phyloP scores from a whole-genome alignment of 2,888 invertebrate genomes.

The Cybosia mesomella region DNA sequence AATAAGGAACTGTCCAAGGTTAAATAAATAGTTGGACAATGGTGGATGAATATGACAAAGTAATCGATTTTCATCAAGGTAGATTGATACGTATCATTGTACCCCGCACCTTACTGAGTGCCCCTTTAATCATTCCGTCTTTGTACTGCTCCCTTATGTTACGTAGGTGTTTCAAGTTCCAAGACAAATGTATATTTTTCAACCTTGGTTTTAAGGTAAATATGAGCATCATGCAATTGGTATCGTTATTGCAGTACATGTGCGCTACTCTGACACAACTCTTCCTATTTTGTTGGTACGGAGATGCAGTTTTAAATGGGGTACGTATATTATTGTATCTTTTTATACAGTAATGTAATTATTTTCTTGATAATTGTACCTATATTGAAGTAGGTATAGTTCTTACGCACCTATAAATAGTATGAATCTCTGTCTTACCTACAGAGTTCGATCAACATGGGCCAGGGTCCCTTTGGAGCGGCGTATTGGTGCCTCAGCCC shows the following conservation, averaged over 20 bases:
- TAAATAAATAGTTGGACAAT: no score
- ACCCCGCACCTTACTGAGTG: no score
- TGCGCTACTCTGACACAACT: conserved; percentile 69
- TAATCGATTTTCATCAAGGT: no score
- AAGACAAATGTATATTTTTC: neutral
- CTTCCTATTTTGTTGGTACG: conserved; percentile 73
- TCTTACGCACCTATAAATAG: no score
- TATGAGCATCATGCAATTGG: conserved; percentile 64
- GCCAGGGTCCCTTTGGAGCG: conserved; percentile 68
- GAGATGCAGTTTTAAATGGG: conserved; percentile 67
- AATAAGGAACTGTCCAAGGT: no score
- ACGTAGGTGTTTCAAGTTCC: neutral
- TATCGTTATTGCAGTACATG: conserved; percentile 71
- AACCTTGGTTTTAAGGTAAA: conserved; percentile 55
- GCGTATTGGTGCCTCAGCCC: conserved; percentile 71
- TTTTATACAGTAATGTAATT: neutral
- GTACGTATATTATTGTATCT: conserved; percentile 36
- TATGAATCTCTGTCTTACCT: no score
- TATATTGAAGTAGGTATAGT: no score
- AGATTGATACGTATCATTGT: no score
- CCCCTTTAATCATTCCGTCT: no score
- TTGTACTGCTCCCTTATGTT: neutral
- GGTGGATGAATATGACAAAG: no score
- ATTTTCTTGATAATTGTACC: neutral
- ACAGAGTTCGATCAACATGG: conserved; percentile 66